Percentiles rank a stretch among this genome's conserved stretches.
Evolutionary conservation across 1,140 invertebrate genomes (phyloP).

Genomic region (Platyscapa corneri): DNA sequence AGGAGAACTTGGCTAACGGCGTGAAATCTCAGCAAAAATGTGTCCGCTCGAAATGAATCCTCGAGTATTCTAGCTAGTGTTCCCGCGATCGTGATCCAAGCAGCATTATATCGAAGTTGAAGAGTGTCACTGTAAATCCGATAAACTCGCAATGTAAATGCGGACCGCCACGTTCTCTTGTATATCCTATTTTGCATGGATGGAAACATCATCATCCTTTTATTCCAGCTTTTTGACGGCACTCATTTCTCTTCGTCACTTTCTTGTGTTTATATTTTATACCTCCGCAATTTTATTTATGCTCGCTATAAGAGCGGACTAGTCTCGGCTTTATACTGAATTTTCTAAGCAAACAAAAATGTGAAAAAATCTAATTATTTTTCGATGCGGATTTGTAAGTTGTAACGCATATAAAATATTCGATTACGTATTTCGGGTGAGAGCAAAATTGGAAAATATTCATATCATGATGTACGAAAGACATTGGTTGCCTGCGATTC

Average conservation of each 20-base stretch:
- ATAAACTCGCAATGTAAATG: constrained; percentile 42
- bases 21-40: constrained; percentile 43
- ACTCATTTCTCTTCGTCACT: background rate
- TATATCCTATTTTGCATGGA: background rate
- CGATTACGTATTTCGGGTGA: background rate
- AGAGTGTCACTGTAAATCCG: constrained; percentile 8
- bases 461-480: background rate
- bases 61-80: background rate
- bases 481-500: background rate
- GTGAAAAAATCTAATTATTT: constrained; percentile 26
- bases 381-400: background rate
- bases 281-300: background rate
- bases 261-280: background rate
- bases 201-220: background rate
- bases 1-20: background rate
- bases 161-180: background rate
- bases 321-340: background rate
- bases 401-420: background rate
- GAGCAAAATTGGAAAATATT: constrained; percentile 6
- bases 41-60: background rate
- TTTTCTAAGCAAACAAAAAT: constrained; percentile 26
- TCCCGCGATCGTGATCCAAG: constrained; percentile 1
- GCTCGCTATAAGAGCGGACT: background rate
- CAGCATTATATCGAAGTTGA: too few relatives aligned
- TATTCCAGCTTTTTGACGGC: background rate